phyloP scores from a whole-genome alignment of 2,797 vertebrate species.

The Takifugu ocellatus region DNA sequence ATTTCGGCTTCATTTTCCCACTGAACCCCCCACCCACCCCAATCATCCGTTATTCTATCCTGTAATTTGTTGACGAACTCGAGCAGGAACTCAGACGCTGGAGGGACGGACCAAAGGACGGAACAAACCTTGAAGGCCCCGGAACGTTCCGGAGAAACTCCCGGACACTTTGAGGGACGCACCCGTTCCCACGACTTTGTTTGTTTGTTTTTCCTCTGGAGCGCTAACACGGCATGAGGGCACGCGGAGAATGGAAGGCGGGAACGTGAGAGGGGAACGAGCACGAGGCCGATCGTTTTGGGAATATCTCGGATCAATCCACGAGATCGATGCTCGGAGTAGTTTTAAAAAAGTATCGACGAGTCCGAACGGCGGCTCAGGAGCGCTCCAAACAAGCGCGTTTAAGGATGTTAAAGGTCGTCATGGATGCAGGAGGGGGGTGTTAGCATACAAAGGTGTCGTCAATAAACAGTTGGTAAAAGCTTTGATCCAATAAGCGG shows the following conservation, averaged over 20 bases:
- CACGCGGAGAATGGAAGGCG: constrained; percentile 28
- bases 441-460: too few relatives aligned
- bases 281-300: constrained; percentile 9
- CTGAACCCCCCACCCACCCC: constrained; percentile 10
- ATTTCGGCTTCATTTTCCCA: constrained; percentile 51
- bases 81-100: background rate
- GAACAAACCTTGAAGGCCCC: background rate
- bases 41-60: constrained; percentile 47
- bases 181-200: too few relatives aligned
- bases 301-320: constrained; percentile 7
- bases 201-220: constrained; percentile 39
- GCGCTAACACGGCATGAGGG: constrained; percentile 20
- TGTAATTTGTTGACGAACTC: constrained; percentile 49
- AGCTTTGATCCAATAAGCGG: too few relatives aligned
- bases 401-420: too few relatives aligned
- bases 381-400: too few relatives aligned
- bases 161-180: too few relatives aligned
- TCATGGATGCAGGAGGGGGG: too few relatives aligned
- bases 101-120: background rate
- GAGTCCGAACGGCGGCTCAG: too few relatives aligned
- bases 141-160: constrained; percentile 24
- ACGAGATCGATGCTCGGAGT: too few relatives aligned
- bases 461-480: too few relatives aligned
- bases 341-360: too few relatives aligned
- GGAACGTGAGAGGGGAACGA: constrained; percentile 7